Base-by-base conservation (phyloP, 2,888 invertebrate species). In the Phymatocera aterrima region DNA sequence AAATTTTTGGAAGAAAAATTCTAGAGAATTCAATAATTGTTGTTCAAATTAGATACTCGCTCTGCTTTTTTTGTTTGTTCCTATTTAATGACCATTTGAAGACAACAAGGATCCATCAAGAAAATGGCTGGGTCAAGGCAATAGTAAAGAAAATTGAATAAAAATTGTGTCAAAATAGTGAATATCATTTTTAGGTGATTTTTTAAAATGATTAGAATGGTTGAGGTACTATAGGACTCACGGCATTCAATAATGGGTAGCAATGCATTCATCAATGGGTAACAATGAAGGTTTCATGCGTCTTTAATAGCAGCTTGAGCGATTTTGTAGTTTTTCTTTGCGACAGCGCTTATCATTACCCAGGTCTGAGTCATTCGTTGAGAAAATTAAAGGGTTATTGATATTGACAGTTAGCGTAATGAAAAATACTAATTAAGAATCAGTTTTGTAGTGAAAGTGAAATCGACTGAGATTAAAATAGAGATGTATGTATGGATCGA, bases 401-500 rank as follows among this genome's bases (percentile, higher is more conserved):
- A 5, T 43, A 21, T 46, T 24, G 0, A 5, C 28, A 46, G 21
- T 24, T 46, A 24, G 46, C 24, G 6, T 24, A 46, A 1, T 46
- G 8, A 24, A 43, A 12, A 68, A 68, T 68, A 68, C 15, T 46
- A 46, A 68, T 46, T 68, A 46, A 24, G 3, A 46, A 40, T n/a
- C 46, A 28, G 46, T 46, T 46, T 21, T 46, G 15, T 68, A 46
- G 28, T 46, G n/a, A 8, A 43, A 18, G 37, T 37, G 37, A 34
- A 72, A 51, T 72, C 18, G 48, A 72, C 31, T 31, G 72, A 51
- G 51, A 72, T 51, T 48, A 48, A n/a, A 15, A 68, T 46, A 46
- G 43, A 46, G 46, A 68, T 68, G 72, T 54, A 72, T 51, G 34
- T 51, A 72, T 18, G 21, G 40, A 57, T 75, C 37, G 54, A 75